These are phyloP conservation scores for Caenorhabditis japonica DNA, from an alignment of 2,888 invertebrate species.

Conservation along the genomic window DNA sequence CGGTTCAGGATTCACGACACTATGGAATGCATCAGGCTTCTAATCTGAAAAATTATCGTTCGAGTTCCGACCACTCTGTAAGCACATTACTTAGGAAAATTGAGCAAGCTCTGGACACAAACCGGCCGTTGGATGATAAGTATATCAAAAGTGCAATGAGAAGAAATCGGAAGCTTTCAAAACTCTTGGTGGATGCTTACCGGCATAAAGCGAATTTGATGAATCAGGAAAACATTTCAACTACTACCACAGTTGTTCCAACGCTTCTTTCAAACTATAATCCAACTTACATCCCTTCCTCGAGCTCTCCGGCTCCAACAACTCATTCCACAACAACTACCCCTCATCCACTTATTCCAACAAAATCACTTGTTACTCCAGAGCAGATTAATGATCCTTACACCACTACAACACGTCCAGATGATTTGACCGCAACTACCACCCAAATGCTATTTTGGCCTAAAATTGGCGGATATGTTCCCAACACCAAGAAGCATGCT, in stretches of 20 bases:
- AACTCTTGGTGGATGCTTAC: conserved; percentile 57
- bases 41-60: conserved; percentile 2
- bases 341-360: not conserved
- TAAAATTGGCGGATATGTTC: conserved; percentile 56
- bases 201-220: conserved; percentile 25
- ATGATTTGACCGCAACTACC: not conserved
- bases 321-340: conserved; percentile 1
- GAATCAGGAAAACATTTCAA: not conserved
- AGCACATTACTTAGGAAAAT: conserved; percentile 44
- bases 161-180: conserved; percentile 57
- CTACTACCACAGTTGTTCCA: no score
- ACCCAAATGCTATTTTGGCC: conserved; percentile 50
- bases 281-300: no score
- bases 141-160: conserved; percentile 49
- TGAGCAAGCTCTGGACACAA: conserved; percentile 49
- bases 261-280: no score
- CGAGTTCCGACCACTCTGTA: conserved; percentile 34
- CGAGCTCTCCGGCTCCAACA: not conserved
- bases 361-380: conserved; percentile 9
- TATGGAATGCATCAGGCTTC: not conserved
- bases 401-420: not conserved
- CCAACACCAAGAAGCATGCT: conserved; percentile 64
- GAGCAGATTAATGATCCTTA: not conserved
- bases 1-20: not conserved
- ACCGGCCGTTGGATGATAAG: conserved; percentile 54